Percentiles rank a stretch among this genome's conserved stretches.
Conservation (phyloP, 2,113 vertebrate species). For the Anser cygnoides region DNA sequence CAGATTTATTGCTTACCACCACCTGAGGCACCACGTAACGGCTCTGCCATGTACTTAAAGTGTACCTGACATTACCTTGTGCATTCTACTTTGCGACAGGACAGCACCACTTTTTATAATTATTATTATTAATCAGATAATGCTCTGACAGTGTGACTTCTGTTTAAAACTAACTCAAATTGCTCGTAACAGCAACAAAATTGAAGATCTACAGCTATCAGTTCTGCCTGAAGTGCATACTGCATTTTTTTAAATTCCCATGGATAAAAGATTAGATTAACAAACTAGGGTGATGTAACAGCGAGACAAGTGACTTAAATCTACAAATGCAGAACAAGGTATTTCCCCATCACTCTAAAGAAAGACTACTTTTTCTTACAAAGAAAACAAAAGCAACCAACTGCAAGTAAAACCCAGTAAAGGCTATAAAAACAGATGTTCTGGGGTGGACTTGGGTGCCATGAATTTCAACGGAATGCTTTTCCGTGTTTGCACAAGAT, state of each 20-base stretch:
- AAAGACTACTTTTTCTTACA: not conserved
- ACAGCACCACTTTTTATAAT: not conserved
- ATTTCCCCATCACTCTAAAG: not conserved
- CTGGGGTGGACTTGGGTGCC: not conserved
- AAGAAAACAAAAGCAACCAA: not conserved
- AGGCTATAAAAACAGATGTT: not conserved
- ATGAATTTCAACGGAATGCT: not conserved
- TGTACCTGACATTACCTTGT: not conserved
- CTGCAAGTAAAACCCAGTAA: not conserved
- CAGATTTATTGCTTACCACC: not conserved
- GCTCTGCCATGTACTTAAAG: not conserved
- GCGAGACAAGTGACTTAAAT: not conserved
- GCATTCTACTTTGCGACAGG: not conserved
- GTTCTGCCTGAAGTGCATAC: not conserved
- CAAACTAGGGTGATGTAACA: not conserved
- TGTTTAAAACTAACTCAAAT: constrained; percentile 12
- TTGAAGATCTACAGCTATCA: not conserved
- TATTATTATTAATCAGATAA: not conserved
- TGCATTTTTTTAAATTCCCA: not conserved
- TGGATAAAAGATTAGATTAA: not conserved
- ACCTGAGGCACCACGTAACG: not conserved
- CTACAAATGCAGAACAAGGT: not conserved
- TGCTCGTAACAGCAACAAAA: not conserved
- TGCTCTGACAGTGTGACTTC: not conserved
- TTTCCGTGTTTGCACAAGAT: not conserved